phyloP scores from a whole-genome alignment of 2,797 vertebrate genomes.

The Balearica regulorum region DNA sequence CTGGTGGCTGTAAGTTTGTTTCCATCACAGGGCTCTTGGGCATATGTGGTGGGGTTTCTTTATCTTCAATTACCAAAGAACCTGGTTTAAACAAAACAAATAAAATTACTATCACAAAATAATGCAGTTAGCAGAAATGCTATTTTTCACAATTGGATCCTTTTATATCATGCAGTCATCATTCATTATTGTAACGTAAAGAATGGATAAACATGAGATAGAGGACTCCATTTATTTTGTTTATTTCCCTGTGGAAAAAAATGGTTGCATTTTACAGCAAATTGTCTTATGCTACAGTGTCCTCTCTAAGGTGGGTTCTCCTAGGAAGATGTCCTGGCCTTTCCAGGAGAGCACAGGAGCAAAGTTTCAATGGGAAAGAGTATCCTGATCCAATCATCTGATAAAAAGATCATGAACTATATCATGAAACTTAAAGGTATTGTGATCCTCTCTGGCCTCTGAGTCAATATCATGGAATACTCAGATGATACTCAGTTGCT shows the following conservation, averaged over 20 bases:
- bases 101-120: neutral
- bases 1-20: conserved; percentile 69
- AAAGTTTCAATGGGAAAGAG: neutral
- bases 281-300: neutral
- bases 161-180: neutral
- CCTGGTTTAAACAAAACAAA: conserved; percentile 68
- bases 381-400: neutral
- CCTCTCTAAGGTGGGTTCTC: neutral
- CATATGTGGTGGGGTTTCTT: conserved; percentile 72
- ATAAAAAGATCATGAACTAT: neutral
- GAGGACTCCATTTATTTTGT: neutral
- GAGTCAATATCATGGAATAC: neutral
- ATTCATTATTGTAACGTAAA: neutral
- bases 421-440: neutral
- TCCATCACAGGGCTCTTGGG: conserved; percentile 74
- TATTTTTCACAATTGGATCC: neutral
- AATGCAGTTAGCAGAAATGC: neutral
- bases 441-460: neutral
- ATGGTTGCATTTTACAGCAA: neutral
- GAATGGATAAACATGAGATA: neutral
- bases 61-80: conserved; percentile 81
- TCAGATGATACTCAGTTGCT: neutral
- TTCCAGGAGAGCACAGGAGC: neutral
- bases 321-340: neutral
- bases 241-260: neutral